phyloP scores from a whole-genome alignment of 2,888 invertebrate species.

The Hydriomena furcata region DNA sequence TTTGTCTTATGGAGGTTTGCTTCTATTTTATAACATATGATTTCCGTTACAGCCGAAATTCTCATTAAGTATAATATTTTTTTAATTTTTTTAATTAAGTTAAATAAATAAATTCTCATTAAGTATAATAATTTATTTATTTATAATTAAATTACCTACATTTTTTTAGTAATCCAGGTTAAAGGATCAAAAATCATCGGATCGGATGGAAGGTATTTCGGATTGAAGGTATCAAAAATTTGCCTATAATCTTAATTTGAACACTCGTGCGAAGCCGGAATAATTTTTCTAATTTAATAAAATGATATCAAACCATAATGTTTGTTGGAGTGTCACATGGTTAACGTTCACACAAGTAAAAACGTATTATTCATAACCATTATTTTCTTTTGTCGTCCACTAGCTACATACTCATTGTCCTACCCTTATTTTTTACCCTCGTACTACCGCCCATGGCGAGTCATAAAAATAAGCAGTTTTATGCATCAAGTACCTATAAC shows the following conservation, averaged over 20 bases:
- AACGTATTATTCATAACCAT: neutral
- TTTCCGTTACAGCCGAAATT: no score
- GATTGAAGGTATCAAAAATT: no score
- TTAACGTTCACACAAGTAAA: conserved; percentile 2
- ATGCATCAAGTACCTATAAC: conserved; percentile 12
- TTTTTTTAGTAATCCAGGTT: no score
- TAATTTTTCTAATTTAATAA: neutral
- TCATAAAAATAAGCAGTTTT: conserved; percentile 20
- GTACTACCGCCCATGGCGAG: conserved; percentile 18
- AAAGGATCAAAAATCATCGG: no score
- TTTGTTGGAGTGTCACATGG: neutral
- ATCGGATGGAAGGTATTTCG: no score
- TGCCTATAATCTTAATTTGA: no score
- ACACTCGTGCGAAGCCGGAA: no score
- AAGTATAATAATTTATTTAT: no score
- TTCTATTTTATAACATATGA: neutral
- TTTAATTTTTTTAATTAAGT: no score
- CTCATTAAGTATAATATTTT: no score
- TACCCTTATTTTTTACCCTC: conserved; percentile 19
- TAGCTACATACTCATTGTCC: conserved; percentile 15
- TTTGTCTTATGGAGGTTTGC: neutral
- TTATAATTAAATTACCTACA: no score
- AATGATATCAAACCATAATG: neutral
- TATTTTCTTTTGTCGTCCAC: conserved; percentile 5
- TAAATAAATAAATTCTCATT: no score